These are phyloP conservation scores for Drosophila sturtevanti DNA, from an alignment of 1,140 invertebrate genomes.

Conservation along the genomic window DNA sequence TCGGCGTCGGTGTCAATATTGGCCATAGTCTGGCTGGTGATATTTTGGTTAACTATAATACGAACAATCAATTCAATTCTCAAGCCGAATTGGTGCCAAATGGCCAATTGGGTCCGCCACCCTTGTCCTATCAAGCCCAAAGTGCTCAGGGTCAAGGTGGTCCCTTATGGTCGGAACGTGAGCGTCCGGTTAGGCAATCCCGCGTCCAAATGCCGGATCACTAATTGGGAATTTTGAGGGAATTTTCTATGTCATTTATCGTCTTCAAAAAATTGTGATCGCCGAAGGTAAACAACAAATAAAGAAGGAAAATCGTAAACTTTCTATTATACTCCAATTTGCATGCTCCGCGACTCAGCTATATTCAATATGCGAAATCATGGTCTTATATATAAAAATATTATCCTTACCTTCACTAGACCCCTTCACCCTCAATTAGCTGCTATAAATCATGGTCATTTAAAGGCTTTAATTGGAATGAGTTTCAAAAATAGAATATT, in stretches of 20 bases:
- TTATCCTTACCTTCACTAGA: background rate
- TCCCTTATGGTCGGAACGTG: conserved; percentile 52
- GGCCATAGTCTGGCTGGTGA: conserved; percentile 65
- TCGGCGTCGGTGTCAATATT: conserved; percentile 35
- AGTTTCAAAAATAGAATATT: too few species aligned
- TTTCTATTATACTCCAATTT: background rate
- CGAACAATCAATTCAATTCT: conserved; percentile 84
- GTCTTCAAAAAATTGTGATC: background rate
- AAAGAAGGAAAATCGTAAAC: background rate
- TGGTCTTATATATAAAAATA: background rate
- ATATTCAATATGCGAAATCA: background rate
- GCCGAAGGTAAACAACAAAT: too few species aligned
- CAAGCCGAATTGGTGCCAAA: conserved; percentile 86
- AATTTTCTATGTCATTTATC: conserved; percentile 10
- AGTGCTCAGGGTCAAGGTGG: conserved; percentile 36
- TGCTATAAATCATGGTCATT: background rate
- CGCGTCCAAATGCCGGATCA: conserved; percentile 46
- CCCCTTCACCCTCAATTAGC: background rate
- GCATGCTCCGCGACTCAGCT: background rate
- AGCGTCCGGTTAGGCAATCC: conserved; percentile 51
- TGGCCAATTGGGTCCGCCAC: conserved; percentile 59
- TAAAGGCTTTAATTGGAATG: background rate
- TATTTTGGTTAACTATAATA: conserved; percentile 66
- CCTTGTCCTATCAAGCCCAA: conserved; percentile 75
- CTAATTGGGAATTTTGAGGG: conserved; percentile 4